Conservation (phyloP, 2,113 vertebrate species). For the Diphyllodes magnificus region DNA sequence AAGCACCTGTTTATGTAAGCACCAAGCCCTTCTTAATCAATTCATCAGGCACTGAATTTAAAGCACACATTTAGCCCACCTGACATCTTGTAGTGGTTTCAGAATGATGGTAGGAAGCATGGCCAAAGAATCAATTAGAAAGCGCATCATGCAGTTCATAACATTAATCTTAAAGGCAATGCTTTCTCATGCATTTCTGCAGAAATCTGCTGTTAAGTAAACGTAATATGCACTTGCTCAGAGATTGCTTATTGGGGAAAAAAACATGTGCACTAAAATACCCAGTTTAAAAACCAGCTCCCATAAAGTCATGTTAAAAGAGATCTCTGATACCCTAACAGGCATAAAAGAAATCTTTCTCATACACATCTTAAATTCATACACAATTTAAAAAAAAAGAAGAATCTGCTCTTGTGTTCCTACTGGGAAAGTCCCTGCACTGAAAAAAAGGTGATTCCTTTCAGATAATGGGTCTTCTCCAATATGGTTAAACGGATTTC, state of each 20-base stretch:
- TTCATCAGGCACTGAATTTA: neutral
- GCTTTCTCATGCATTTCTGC: neutral
- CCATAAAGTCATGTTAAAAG: neutral
- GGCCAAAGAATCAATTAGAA: slow-evolving; percentile 3
- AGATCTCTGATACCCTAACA: neutral
- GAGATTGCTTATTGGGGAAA: neutral
- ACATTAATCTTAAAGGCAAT: neutral
- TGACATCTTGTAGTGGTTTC: neutral
- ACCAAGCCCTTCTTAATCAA: neutral
- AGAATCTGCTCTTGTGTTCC: neutral
- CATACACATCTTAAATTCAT: neutral
- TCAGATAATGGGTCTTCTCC: neutral
- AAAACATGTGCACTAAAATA: neutral
- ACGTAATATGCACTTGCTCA: neutral
- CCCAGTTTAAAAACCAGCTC: neutral
- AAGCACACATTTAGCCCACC: neutral
- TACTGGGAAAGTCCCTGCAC: neutral
- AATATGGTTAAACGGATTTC: neutral
- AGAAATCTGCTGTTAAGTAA: neutral
- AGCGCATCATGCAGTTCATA: neutral
- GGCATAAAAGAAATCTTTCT: neutral
- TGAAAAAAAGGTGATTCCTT: neutral
- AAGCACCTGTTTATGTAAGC: neutral
- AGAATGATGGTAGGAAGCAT: neutral
- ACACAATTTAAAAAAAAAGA: neutral